Conservation (phyloP, 2,888 invertebrate species). For the Shargacucullia verbasci region DNA sequence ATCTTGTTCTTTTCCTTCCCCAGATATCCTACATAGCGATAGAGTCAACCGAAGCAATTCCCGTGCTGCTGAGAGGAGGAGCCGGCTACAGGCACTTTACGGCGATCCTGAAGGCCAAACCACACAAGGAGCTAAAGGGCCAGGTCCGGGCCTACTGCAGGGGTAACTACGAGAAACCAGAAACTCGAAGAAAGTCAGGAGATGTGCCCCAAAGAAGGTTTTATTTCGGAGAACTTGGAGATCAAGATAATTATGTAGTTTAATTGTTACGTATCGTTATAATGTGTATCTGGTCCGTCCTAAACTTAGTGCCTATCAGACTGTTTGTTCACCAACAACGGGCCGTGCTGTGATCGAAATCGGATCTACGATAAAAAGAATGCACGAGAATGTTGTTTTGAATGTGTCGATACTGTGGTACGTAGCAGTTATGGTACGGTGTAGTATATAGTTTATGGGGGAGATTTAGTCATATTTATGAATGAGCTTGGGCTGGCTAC, state of each 20-base stretch:
- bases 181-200: neutral
- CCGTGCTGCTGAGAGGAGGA: slow-evolving; percentile 76
- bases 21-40: slow-evolving; percentile 74
- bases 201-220: slow-evolving; percentile 21
- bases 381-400: too few relatives aligned
- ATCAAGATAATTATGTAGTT: neutral
- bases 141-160: slow-evolving; percentile 70
- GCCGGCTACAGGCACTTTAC: slow-evolving; percentile 72
- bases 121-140: slow-evolving; percentile 64
- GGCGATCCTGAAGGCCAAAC: slow-evolving; percentile 65
- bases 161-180: slow-evolving; percentile 1
- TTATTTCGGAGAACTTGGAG: slow-evolving; percentile 15
- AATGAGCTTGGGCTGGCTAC: too few relatives aligned
- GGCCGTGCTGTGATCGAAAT: too few relatives aligned
- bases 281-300: too few relatives aligned
- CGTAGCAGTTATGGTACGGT: too few relatives aligned
- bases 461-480: too few relatives aligned
- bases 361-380: too few relatives aligned
- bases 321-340: too few relatives aligned
- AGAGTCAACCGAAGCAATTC: slow-evolving; percentile 71
- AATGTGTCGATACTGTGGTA: too few relatives aligned
- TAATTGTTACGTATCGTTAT: neutral
- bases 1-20: slow-evolving; percentile 15
- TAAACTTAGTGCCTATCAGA: too few relatives aligned
- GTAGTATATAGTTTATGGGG: too few relatives aligned